Conservation (phyloP, 2,888 invertebrate species). For the Eurytoma adleriae region DNA sequence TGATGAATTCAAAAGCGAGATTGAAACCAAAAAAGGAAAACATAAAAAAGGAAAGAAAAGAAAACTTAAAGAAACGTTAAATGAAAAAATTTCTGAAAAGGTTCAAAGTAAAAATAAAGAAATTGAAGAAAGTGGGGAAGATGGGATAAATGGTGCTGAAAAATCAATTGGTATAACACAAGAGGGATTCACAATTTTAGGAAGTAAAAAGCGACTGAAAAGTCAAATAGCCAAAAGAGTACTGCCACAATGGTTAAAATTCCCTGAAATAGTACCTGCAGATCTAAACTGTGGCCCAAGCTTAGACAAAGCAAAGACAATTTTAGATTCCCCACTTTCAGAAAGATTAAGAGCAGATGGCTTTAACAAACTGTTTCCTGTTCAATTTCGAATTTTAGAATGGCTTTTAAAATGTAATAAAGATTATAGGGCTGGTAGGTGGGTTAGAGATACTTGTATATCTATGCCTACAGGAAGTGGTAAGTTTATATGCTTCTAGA, state of each 20-base stretch:
- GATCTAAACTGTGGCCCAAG: constrained; percentile 79
- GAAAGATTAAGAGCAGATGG: constrained; percentile 83
- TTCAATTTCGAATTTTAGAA: constrained; percentile 87
- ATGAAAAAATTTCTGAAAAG: neutral
- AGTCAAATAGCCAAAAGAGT: constrained; percentile 81
- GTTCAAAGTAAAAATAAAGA: constrained; percentile 18
- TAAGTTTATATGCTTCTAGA: constrained; percentile 34
- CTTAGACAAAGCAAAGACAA: constrained; percentile 77
- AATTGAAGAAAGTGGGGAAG: constrained; percentile 22
- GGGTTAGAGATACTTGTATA: constrained; percentile 94
- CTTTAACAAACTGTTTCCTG: constrained; percentile 89
- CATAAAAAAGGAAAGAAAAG: constrained; percentile 49
- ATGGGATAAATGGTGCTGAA: constrained; percentile 47
- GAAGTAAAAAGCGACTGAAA: constrained; percentile 68
- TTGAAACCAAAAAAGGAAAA: constrained; percentile 36
- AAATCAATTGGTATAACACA: constrained; percentile 33
- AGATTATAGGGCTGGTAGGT: constrained; percentile 79
- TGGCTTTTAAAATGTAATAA: constrained; percentile 83
- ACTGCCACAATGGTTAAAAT: constrained; percentile 91
- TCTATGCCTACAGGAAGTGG: constrained; percentile 99
- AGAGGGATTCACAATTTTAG: constrained; percentile 73
- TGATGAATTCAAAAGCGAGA: neutral
- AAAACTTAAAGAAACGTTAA: constrained; percentile 7
- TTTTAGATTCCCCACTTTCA: constrained; percentile 81
- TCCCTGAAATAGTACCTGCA: constrained; percentile 87